A percentile compares a stretch with the other conserved stretches of the same genome.
phyloP scores from a whole-genome alignment of 2,113 vertebrate species.

The Trematomus loennbergii region DNA sequence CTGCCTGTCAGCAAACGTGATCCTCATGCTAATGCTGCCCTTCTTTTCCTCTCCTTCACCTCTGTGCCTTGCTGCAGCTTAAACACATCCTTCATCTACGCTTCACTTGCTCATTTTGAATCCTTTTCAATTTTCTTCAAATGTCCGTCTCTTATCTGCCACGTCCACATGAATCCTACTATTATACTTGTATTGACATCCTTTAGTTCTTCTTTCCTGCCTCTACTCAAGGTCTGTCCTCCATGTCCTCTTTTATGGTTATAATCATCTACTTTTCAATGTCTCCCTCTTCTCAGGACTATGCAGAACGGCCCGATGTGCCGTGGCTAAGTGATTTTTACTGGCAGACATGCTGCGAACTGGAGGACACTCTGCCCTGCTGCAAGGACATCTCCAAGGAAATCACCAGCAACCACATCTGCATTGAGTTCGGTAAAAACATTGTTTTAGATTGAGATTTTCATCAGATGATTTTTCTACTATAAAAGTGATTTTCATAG shows the following conservation, averaged over 20 bases:
- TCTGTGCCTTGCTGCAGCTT: constrained; percentile 3
- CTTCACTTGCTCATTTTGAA: background rate
- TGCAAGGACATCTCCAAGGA: constrained; percentile 83
- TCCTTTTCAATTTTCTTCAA: background rate
- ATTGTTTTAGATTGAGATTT: no score
- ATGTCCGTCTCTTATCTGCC: background rate
- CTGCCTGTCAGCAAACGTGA: constrained; percentile 3
- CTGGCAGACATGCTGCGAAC: constrained; percentile 85
- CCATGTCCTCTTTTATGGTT: background rate
- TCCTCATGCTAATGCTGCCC: constrained; percentile 30
- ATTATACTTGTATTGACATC: constrained; percentile 1
- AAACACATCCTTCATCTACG: constrained; percentile 30
- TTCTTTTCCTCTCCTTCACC: constrained; percentile 9
- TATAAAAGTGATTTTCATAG: background rate
- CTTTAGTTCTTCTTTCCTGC: constrained; percentile 2
- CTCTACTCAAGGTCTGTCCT: background rate
- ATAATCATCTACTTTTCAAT: background rate
- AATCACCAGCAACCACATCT: constrained; percentile 75
- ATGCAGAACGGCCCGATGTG: constrained; percentile 76
- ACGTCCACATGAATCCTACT: background rate
- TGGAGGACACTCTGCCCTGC: constrained; percentile 80
- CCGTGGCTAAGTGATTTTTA: constrained; percentile 80
- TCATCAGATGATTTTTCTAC: no score
- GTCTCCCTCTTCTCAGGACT: constrained; percentile 65
- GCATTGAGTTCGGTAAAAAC: constrained; percentile 78